A percentile compares a stretch with the other conserved stretches of the same genome.
Conservation (phyloP, 64 coral and sea anemone species). For the Acropora yongei region DNA sequence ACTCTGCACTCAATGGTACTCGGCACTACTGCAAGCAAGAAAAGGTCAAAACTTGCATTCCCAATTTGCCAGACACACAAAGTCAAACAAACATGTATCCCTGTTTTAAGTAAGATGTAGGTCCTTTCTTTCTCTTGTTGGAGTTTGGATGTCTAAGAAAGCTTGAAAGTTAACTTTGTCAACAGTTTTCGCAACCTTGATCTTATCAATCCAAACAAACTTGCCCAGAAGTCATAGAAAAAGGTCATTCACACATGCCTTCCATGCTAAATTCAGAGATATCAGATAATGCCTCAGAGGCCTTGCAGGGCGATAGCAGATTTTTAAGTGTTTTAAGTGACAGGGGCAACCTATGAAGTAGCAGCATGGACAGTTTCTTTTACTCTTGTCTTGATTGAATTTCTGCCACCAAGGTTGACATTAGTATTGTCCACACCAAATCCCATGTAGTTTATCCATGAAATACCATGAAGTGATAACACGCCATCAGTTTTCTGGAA, state of each 20-base stretch:
- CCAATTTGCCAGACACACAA: too few species aligned
- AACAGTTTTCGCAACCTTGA: slow-evolving; percentile 21
- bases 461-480: slow-evolving; percentile 36
- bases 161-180: not conserved
- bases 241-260: not conserved
- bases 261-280: slow-evolving; percentile 12
- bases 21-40: too few species aligned
- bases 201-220: slow-evolving; percentile 16
- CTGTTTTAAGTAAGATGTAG: too few species aligned
- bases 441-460: slow-evolving; percentile 25
- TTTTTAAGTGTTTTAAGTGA: slow-evolving; percentile 37
- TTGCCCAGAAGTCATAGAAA: too few species aligned
- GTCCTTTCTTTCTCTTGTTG: too few species aligned
- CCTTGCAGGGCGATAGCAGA: slow-evolving; percentile 1
- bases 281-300: slow-evolving; percentile 51
- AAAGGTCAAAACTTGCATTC: too few species aligned
- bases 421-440: slow-evolving; percentile 5
- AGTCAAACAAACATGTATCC: too few species aligned
- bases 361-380: slow-evolving; percentile 26
- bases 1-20: too few species aligned
- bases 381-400: slow-evolving; percentile 61
- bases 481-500: slow-evolving; percentile 51
- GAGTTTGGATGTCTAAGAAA: too few species aligned
- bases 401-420: slow-evolving; percentile 12
- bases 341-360: slow-evolving; percentile 63